Conservation (phyloP, 2,113 vertebrate species). For the Setophaga petechia region DNA sequence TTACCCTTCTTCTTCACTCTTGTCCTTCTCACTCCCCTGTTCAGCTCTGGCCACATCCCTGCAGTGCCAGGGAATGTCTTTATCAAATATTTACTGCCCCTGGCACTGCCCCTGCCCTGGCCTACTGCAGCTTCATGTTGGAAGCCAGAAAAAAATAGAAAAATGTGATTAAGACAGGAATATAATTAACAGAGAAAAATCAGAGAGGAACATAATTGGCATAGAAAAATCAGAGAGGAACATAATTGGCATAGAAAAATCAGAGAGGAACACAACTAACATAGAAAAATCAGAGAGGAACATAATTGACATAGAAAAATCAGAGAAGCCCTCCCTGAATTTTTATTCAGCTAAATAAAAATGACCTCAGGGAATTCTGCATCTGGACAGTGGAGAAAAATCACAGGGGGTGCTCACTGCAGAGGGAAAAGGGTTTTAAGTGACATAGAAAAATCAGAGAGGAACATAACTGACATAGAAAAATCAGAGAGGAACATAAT, state of each 20-base stretch:
- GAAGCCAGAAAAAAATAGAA: not conserved
- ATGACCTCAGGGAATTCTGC: no score
- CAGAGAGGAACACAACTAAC: not conserved
- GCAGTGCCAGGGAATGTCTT: not conserved
- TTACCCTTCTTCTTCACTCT: not conserved
- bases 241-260: no score
- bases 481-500: not conserved
- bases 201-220: not conserved
- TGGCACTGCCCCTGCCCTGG: not conserved
- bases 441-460: not conserved
- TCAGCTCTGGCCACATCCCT: not conserved
- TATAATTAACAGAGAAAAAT: accelerated
- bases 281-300: not conserved
- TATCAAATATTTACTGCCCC: not conserved
- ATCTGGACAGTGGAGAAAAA: no score
- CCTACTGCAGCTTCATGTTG: not conserved
- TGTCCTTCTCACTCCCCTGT: not conserved
- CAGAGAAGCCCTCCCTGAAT: no score
- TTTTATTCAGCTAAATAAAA: no score
- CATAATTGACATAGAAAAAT: no score
- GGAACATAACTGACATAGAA: not conserved
- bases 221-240: not conserved
- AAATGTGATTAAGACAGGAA: not conserved
- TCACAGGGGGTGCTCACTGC: no score
- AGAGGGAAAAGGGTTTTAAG: no score